Percentiles rank a stretch among this genome's conserved stretches.
These are phyloP conservation scores for Drosophila aff. DNA, from an alignment of 1,140 invertebrate genomes.

Conservation along the genomic window DNA sequence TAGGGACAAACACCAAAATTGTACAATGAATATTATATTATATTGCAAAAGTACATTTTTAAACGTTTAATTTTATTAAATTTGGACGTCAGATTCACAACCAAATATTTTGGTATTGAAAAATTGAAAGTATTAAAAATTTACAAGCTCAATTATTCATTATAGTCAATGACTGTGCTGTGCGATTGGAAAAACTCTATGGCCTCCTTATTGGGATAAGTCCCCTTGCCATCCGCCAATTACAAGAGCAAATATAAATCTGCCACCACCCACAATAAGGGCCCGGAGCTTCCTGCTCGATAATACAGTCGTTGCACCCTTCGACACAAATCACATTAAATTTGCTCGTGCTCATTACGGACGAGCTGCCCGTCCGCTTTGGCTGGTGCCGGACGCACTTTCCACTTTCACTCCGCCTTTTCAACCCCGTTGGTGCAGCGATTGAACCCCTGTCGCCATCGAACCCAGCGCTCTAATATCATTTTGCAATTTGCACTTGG, in stretches of 20 bases:
- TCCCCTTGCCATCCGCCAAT: conserved; percentile 58
- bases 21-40: neutral
- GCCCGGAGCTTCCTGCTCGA: conserved; percentile 30
- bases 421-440: conserved; percentile 27
- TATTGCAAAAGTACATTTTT: neutral
- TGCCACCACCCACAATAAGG: conserved; percentile 39
- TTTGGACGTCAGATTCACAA: neutral
- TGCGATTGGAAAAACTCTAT: conserved; percentile 15
- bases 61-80: conserved; percentile 1
- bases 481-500: conserved; percentile 84
- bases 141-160: conserved; percentile 70
- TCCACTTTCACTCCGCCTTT: conserved; percentile 56
- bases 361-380: conserved; percentile 50
- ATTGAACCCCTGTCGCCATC: conserved; percentile 14
- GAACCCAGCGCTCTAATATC: conserved; percentile 63
- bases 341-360: conserved; percentile 77
- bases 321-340: conserved; percentile 81
- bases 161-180: conserved; percentile 73
- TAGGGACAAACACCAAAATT: neutral
- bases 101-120: conserved; percentile 7
- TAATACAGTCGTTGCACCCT: conserved; percentile 68
- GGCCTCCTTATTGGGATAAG: conserved; percentile 49
- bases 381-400: conserved; percentile 62
- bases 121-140: conserved; percentile 17
- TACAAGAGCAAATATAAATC: conserved; percentile 76